Percentiles rank a stretch among this genome's conserved stretches.
phyloP scores from a whole-genome alignment of 2,888 invertebrate genomes.

The Bugula neritina region DNA sequence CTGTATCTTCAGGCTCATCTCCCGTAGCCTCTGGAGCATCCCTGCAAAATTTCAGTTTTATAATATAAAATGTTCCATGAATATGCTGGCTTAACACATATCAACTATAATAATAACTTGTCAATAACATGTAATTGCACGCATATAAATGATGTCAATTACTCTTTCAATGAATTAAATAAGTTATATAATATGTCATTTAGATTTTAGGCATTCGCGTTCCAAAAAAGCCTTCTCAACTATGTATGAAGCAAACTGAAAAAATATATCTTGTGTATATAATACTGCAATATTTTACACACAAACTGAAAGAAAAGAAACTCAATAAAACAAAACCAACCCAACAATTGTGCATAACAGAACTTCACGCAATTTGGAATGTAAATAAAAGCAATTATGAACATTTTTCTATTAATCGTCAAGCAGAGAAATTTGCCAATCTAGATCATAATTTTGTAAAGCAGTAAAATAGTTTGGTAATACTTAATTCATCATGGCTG shows the following conservation, averaged over 20 bases:
- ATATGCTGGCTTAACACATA: too few species aligned
- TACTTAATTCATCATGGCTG: conserved; percentile 26
- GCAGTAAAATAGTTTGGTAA: not conserved
- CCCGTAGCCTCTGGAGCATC: conserved; percentile 96
- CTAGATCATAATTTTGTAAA: not conserved
- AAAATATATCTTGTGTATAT: not conserved
- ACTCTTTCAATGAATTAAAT: too few species aligned
- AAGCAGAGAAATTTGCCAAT: not conserved
- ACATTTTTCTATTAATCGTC: not conserved
- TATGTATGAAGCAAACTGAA: too few species aligned
- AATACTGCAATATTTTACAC: not conserved
- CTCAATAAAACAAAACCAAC: not conserved
- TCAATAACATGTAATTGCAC: too few species aligned
- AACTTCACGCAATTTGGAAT: not conserved
- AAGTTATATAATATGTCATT: too few species aligned
- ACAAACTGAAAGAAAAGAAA: not conserved
- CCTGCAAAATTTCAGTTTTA: conserved; percentile 47
- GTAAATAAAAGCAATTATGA: not conserved
- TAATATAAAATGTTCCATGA: conserved; percentile 18
- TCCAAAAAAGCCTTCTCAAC: too few species aligned
- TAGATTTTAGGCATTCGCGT: too few species aligned
- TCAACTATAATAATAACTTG: too few species aligned
- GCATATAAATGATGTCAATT: too few species aligned
- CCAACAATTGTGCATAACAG: too few species aligned
- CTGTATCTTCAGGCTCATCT: conserved; percentile 86